Percentiles rank a stretch among this genome's conserved stretches.
phyloP scores from a whole-genome alignment of 2,113 vertebrate genomes.

The Paradisaea rubra region DNA sequence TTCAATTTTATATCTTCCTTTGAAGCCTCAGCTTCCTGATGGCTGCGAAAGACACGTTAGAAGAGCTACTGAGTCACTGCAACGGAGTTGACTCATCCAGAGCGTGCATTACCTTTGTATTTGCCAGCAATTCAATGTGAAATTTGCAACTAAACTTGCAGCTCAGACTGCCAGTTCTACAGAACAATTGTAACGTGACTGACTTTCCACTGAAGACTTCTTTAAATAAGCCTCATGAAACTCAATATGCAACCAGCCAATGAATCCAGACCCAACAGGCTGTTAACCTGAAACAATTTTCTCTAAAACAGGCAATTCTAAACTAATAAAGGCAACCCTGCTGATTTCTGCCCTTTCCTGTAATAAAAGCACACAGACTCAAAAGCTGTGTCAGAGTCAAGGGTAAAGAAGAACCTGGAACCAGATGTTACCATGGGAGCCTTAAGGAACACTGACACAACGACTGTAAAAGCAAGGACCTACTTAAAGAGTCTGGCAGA shows the following conservation, averaged over 20 bases:
- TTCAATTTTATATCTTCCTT: background rate
- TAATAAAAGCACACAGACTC: background rate
- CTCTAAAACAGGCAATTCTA: background rate
- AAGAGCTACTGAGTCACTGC: background rate
- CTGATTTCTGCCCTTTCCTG: background rate
- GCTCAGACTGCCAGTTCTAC: background rate
- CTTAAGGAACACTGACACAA: background rate
- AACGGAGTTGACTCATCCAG: background rate
- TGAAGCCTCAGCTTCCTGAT: background rate
- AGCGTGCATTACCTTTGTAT: background rate
- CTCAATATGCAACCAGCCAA: background rate
- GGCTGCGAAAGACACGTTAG: background rate
- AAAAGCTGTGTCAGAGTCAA: background rate
- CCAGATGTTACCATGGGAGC: background rate
- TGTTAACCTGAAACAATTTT: background rate
- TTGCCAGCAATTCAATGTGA: background rate
- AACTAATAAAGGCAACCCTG: background rate
- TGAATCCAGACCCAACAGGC: background rate
- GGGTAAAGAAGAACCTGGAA: background rate
- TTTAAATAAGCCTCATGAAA: background rate
- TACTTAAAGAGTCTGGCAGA: background rate
- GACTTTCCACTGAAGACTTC: background rate
- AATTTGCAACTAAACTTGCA: background rate
- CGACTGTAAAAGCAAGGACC: background rate
- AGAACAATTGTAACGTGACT: background rate